These are phyloP conservation scores for Lordiphosa mommai DNA, from an alignment of 1,140 invertebrate genomes.

Conservation along the genomic window DNA sequence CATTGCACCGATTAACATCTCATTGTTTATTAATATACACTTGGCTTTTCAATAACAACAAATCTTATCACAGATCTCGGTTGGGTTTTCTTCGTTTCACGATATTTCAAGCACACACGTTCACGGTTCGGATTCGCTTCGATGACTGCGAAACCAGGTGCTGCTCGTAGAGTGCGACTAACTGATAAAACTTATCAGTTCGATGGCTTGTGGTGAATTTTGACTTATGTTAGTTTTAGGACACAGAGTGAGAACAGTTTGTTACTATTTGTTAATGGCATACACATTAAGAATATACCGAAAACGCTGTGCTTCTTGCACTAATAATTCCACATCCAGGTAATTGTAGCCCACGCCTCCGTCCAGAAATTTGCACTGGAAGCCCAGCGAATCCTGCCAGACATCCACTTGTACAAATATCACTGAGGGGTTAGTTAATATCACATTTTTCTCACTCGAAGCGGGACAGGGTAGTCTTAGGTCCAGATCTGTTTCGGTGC, in stretches of 20 bases:
- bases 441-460: neutral
- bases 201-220: constrained; percentile 1
- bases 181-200: constrained; percentile 12
- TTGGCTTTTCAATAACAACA: constrained; percentile 21
- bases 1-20: constrained; percentile 19
- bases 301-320: neutral
- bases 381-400: neutral
- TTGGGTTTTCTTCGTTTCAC: neutral
- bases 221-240: constrained; percentile 8
- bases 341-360: constrained; percentile 1
- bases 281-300: neutral
- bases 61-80: constrained; percentile 37
- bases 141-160: constrained; percentile 11
- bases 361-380: constrained; percentile 2
- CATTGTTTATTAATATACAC: constrained; percentile 4
- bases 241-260: neutral
- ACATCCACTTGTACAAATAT: constrained; percentile 4
- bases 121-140: constrained; percentile 8
- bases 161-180: too few species aligned
- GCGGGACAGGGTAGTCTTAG: neutral
- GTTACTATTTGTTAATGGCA: neutral
- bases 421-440: neutral
- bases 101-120: constrained; percentile 2
- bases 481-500: neutral
- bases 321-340: neutral